Evolutionary conservation across 2,113 vertebrate genomes (phyloP).

Genomic region (Sturnira hondurensis): DNA sequence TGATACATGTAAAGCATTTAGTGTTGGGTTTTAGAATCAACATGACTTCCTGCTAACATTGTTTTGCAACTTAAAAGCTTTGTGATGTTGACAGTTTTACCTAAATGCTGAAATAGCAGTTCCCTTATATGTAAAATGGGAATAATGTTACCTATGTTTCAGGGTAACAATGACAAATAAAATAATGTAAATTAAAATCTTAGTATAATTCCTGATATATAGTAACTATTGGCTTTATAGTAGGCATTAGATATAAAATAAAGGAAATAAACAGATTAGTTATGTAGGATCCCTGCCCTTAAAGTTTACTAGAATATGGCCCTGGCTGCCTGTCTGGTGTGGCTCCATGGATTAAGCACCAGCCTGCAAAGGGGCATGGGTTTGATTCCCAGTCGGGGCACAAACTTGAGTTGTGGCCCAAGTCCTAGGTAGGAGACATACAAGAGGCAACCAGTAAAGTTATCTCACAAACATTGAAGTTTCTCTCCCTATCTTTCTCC

Average conservation of each 20-base stretch:
- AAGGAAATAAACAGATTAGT: background rate
- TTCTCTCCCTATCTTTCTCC: too few relatives aligned
- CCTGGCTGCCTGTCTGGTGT: too few relatives aligned
- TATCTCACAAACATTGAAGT: too few relatives aligned
- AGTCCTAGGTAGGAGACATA: too few relatives aligned
- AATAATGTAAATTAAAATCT: background rate
- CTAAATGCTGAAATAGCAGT: background rate
- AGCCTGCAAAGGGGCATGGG: too few relatives aligned
- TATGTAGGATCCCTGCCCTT: background rate
- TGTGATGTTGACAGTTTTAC: background rate
- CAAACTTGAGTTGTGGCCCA: too few relatives aligned
- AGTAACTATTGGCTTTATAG: background rate
- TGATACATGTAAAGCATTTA: background rate
- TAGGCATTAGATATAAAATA: background rate
- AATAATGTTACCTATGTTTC: background rate
- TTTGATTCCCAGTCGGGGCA: too few relatives aligned
- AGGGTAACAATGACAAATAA: background rate
- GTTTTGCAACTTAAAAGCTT: background rate
- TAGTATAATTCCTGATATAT: background rate
- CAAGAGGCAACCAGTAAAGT: too few relatives aligned
- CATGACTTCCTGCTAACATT: background rate
- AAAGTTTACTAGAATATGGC: background rate
- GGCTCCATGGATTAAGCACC: too few relatives aligned
- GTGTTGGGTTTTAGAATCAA: background rate
- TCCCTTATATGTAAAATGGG: background rate